These are phyloP conservation scores for Choristoneura fumiferana DNA, from an alignment of 1,140 invertebrate species.

Conservation along the genomic window DNA sequence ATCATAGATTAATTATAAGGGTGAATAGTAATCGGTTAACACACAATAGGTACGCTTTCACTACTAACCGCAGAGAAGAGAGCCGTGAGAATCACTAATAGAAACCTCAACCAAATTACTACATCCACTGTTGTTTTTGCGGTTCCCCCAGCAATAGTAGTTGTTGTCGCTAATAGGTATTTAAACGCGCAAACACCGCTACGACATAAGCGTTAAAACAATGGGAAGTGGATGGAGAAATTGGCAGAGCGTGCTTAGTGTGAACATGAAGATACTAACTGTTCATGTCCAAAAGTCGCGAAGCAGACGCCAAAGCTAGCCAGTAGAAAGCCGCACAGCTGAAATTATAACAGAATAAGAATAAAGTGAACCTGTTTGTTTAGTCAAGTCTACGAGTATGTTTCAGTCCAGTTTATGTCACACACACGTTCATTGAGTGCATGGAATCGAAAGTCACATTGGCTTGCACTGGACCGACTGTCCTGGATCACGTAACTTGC, in stretches of 20 bases:
- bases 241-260: conserved; percentile 7
- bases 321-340: conserved; percentile 68
- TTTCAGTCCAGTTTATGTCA: not conserved
- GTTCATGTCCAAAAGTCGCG: conserved; percentile 72
- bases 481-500: conserved; percentile 28
- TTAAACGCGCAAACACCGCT: conserved; percentile 14
- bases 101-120: conserved; percentile 56
- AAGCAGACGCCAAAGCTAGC: conserved; percentile 66
- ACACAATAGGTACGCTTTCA: conserved; percentile 65
- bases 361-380: not conserved
- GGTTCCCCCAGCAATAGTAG: conserved; percentile 25
- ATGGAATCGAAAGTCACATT: conserved; percentile 51
- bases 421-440: conserved; percentile 6
- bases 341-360: conserved; percentile 50
- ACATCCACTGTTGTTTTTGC: conserved; percentile 39
- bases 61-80: conserved; percentile 63
- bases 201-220: not conserved
- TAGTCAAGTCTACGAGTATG: too few relatives aligned
- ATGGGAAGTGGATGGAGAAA: conserved; percentile 17
- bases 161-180: conserved; percentile 25
- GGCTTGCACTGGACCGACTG: conserved; percentile 16
- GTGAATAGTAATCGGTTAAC: conserved; percentile 37
- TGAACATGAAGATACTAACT: conserved; percentile 66
- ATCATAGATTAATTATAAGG: conserved; percentile 43
- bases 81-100: conserved; percentile 62